Evolutionary conservation across 2,888 invertebrate species (phyloP), one percentile per base, ranked within the genome.

Genomic region (Agriopis marginaria): DNA sequence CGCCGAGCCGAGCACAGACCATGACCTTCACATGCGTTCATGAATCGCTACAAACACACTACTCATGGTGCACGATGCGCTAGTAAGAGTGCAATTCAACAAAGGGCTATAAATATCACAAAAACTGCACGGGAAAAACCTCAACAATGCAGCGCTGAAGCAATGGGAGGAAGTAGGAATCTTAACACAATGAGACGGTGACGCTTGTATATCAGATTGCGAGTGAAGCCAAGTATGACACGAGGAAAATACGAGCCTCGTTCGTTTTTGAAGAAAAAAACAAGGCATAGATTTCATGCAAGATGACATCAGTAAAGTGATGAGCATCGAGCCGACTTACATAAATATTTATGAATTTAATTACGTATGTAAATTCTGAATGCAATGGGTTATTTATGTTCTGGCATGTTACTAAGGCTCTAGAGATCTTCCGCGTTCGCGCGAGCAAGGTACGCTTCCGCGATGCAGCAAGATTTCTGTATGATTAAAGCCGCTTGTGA

Each of bases 21-120:
- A 79, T 91, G 91, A 91, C 92, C 92, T 92, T 92, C 91, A 86
- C 85, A 82, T 83, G 83, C 77, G 75, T 78, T 74, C 80, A 76
- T 79, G 79, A 79, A 82, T 83, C 81, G 82, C 82, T 78, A 78
- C 82, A 81, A 86, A 84, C 83, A 83, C 73, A 79, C 77, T 79
- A 80, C 77, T 75, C 77, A 84, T 77, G 74, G 76, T 78, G 73
- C 77, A 79, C 78, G 77, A 81, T 79, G 76, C 79, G 72, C 70
- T 73, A 76, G 72, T 72, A 68, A 63, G 63, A 78, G 66, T 71
- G 66, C 67, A 75, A 63, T 66, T 32, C 71, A 78, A 82, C 80
- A 83, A 79, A 79, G 66, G 73, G 62, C 77, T 78, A 81, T 81
- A 81, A 82, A 82, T 80, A 82, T 72, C 74, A 76, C 66, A 69